These are phyloP conservation scores for Rissa tridactyla DNA, from an alignment of 2,113 vertebrate genomes.

Conservation along the genomic window DNA sequence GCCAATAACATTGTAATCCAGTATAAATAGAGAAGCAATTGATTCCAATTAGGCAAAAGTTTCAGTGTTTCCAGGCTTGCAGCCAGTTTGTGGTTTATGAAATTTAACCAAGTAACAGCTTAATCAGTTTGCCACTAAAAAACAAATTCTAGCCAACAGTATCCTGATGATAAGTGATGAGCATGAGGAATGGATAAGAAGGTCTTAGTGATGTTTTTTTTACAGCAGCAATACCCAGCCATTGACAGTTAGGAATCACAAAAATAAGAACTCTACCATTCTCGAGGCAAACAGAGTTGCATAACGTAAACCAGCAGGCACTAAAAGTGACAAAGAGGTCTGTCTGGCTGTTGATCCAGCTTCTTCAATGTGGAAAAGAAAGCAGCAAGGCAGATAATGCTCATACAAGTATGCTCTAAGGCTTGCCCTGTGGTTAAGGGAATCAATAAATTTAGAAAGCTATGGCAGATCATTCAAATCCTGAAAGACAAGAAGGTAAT, in stretches of 20 bases:
- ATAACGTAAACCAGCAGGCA: background rate
- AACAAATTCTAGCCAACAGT: background rate
- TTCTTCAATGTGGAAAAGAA: background rate
- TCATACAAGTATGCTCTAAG: background rate
- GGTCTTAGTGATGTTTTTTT: background rate
- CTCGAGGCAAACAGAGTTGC: background rate
- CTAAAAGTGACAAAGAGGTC: background rate
- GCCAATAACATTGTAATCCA: conserved; percentile 58
- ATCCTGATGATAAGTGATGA: background rate
- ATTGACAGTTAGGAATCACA: background rate
- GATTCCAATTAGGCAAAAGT: conserved; percentile 70
- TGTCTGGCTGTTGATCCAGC: background rate
- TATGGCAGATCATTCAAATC: background rate
- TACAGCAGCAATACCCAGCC: background rate
- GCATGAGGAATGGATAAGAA: background rate
- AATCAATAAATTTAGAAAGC: background rate
- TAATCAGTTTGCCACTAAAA: conserved; percentile 44
- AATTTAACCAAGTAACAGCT: conserved; percentile 66
- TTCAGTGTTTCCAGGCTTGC: conserved; percentile 68
- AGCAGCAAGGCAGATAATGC: background rate
- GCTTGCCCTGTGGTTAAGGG: background rate
- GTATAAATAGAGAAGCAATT: conserved; percentile 61
- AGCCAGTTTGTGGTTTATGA: conserved; percentile 65
- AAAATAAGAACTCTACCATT: background rate
- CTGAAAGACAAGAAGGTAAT: background rate